Conservation (phyloP, 53 echinoderm and acorn worm genomes). For the Antedon mediterranea region DNA sequence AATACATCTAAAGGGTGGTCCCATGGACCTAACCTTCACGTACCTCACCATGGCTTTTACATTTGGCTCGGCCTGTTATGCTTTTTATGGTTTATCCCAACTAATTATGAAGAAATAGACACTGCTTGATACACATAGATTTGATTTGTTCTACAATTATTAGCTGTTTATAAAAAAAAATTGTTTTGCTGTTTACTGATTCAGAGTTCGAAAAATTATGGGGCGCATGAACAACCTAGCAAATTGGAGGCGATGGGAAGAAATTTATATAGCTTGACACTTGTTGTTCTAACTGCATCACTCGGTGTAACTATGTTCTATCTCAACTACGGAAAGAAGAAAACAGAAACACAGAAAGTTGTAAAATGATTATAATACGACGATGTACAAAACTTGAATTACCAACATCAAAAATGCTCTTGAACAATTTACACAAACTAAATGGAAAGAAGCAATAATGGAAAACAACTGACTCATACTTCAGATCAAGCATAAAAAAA, state of each 20-base stretch:
- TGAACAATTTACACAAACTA: too few relatives aligned
- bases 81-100: background rate
- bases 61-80: background rate
- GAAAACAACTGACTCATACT: too few relatives aligned
- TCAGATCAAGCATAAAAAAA: too few relatives aligned
- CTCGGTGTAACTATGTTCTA: background rate
- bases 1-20: conserved; percentile 48
- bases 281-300: background rate
- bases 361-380: background rate
- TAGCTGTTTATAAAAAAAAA: background rate
- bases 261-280: background rate
- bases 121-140: background rate
- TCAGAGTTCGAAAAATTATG: background rate
- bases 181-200: background rate
- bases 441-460: too few relatives aligned
- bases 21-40: conserved; percentile 13
- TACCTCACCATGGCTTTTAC: conserved; percentile 8
- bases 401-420: too few relatives aligned
- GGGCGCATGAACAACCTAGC: background rate
- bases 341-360: background rate
- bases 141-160: background rate
- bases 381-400: too few relatives aligned
- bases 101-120: background rate
- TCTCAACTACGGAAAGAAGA: background rate
- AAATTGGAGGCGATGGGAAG: background rate